Percentiles rank a stretch among this genome's conserved stretches.
Conservation (phyloP, 2,113 vertebrate species). For the Trematomus loennbergii region DNA sequence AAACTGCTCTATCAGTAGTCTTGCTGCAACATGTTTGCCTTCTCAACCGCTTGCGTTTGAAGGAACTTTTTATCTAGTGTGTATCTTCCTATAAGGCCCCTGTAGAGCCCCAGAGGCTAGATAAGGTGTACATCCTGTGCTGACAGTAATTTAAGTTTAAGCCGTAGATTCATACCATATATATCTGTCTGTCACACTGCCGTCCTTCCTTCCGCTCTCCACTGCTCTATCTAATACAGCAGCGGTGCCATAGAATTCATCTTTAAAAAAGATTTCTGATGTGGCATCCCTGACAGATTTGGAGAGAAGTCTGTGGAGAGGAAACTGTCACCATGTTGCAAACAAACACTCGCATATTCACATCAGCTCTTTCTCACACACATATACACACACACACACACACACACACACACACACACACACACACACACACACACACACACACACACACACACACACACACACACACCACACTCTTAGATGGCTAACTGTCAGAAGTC, state of each 20-base stretch:
- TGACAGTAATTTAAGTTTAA: conserved; percentile 72
- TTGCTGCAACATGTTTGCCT: conserved; percentile 24
- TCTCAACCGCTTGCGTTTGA: conserved; percentile 28
- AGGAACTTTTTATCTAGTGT: conserved; percentile 43
- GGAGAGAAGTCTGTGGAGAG: conserved; percentile 63
- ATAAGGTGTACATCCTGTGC: conserved; percentile 62
- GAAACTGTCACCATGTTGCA: conserved; percentile 53
- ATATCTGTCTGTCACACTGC: conserved; percentile 68
- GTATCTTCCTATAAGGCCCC: conserved; percentile 44
- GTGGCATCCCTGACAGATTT: conserved; percentile 70
- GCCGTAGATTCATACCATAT: conserved; percentile 55
- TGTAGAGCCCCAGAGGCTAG: conserved; percentile 48
- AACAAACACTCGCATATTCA: conserved; percentile 28
- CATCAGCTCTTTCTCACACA: not conserved
- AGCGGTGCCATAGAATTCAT: conserved; percentile 70
- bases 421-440: no score
- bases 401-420: conserved; percentile 35
- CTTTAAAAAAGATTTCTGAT: conserved; percentile 73
- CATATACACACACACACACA: conserved; percentile 33
- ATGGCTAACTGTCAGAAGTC: conserved; percentile 67
- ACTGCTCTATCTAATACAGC: conserved; percentile 72
- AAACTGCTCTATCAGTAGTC: conserved; percentile 5
- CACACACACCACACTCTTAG: no score
- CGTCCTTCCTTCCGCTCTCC: conserved; percentile 57
- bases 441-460: no score